These are phyloP conservation scores for Sebastes baramenuke DNA, from an alignment of 2,797 vertebrate genomes.

Conservation along the genomic window DNA sequence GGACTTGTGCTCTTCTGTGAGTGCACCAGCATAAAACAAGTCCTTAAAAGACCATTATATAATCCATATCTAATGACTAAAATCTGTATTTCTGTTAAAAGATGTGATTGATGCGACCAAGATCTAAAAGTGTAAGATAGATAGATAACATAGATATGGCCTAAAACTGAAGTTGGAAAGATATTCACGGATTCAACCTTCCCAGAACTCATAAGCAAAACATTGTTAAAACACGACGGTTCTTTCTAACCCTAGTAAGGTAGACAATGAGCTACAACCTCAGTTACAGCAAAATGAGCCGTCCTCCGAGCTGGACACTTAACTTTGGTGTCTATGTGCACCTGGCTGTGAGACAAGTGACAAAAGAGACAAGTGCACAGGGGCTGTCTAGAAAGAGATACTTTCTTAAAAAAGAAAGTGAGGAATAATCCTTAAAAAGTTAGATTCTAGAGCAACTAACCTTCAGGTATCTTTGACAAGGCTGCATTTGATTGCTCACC, in stretches of 20 bases:
- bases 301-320: too few relatives aligned
- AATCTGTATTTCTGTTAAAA: neutral
- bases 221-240: too few relatives aligned
- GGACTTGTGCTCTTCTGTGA: neutral
- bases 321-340: too few relatives aligned
- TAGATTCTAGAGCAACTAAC: neutral
- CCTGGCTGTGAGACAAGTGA: too few relatives aligned
- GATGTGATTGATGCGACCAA: neutral
- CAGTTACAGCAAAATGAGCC: too few relatives aligned
- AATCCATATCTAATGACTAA: neutral
- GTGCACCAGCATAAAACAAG: neutral
- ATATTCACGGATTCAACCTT: too few relatives aligned
- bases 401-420: neutral
- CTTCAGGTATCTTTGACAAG: neutral
- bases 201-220: too few relatives aligned
- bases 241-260: too few relatives aligned
- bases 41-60: neutral
- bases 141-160: neutral
- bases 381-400: too few relatives aligned
- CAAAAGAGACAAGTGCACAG: too few relatives aligned
- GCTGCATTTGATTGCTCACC: neutral
- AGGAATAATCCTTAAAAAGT: neutral
- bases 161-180: too few relatives aligned
- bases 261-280: too few relatives aligned
- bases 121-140: neutral